Conservation (phyloP, 2,113 vertebrate species). For the Anarhynchus alexandrinus region DNA sequence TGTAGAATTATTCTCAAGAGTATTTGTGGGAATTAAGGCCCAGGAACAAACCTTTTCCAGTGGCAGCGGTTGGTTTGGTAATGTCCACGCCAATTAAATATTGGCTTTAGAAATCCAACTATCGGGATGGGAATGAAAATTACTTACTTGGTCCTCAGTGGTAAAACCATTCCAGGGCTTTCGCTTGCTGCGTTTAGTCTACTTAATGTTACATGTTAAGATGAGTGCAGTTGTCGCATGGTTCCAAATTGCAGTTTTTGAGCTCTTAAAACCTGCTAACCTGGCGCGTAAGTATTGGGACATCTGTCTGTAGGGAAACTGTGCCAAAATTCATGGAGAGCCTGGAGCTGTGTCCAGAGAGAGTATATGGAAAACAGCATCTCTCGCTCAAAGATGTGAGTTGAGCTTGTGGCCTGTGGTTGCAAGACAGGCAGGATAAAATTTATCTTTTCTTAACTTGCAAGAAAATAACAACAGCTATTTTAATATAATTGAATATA, state of each 20-base stretch:
- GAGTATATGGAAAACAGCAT: rapidly evolving
- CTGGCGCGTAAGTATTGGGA: background rate
- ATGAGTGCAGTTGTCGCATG: background rate
- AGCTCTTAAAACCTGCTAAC: background rate
- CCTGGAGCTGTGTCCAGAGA: background rate
- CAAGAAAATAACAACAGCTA: background rate
- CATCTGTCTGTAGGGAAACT: background rate
- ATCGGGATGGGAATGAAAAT: background rate
- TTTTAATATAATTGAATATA: background rate
- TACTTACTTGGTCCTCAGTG: background rate
- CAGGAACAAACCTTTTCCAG: background rate
- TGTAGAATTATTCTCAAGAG: background rate
- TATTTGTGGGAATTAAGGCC: background rate
- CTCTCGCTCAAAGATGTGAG: background rate
- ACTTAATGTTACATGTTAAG: background rate
- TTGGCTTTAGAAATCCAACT: background rate
- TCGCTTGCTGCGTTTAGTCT: background rate
- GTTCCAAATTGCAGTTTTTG: background rate
- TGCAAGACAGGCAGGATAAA: background rate
- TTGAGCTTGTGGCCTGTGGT: background rate
- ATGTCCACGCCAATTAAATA: background rate
- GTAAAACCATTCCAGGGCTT: background rate
- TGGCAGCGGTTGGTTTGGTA: background rate
- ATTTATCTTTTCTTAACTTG: background rate
- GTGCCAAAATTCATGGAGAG: background rate